Evolutionary conservation across 2,113 vertebrate genomes (phyloP), one percentile per base, ranked within the genome.

Genomic region (Excalfactoria chinensis): DNA sequence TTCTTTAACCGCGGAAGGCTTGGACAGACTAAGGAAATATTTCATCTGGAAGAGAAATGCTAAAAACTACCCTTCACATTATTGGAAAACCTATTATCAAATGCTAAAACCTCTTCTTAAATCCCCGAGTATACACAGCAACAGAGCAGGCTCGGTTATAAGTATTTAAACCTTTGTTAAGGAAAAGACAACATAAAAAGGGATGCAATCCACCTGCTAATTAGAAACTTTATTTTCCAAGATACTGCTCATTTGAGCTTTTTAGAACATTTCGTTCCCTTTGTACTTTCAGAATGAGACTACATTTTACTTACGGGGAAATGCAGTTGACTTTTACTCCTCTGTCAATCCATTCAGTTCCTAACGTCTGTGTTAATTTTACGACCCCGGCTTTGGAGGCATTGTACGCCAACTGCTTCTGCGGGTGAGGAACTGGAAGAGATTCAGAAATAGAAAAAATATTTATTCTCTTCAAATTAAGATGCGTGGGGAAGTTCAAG

Each of bases 391-490:
- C 98, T 96, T 98, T 98, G 6, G 98, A 98, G 34, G 96, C 60
- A 41, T 98, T 98, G 94, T 98, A 98, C 1, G 98, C 98, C 85
- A 98, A 95, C 97, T 98, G 98, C 96, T 98, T 98, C 97, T 98
- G 98, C 7, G 98, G 97, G 75, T 98, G 98, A 8, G 98, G 98
- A 48, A 98, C 98, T 98, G 23, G 68, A 32, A 46, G 49, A 41
- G 34, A 63, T 56, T 64, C 35, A 89, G 72, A 89, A 66, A 89
- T 9, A 89, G 80, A 66, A 68, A 68, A 72, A 94, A 74, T 58
- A 82, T 74, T 96, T 91, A 91, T 88, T 95, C 95, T 91, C 74
- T 68, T 41, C 41, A 69, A 93, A 73, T 55, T 59, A 59, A 89
- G 82, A 49, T 1, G 18, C 41, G 32, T 12, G 4, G 40, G 37